These are phyloP conservation scores for Chirona hameri DNA, from an alignment of 2,888 invertebrate species.

Conservation along the genomic window DNA sequence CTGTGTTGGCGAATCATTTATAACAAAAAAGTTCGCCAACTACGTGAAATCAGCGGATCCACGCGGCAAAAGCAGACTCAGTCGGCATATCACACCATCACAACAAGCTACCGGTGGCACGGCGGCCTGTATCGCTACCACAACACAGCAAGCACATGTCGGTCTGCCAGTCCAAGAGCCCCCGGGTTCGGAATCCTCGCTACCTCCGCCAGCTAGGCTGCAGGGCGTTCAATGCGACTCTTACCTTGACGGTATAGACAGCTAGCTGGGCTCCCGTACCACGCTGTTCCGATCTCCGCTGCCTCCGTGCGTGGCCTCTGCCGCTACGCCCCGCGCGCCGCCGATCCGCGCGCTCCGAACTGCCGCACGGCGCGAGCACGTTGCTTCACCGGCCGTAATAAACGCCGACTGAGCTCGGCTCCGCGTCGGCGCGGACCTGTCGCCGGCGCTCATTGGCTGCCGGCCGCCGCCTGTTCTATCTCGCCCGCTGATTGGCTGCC, in stretches of 20 bases:
- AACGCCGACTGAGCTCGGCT: not conserved
- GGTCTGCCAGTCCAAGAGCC: no score
- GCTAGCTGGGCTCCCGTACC: not conserved
- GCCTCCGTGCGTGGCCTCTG: not conserved
- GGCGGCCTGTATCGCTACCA: no score
- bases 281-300: not conserved
- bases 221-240: not conserved
- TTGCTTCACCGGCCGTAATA: not conserved
- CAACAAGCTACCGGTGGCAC: no score
- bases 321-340: not conserved
- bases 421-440: conserved; percentile 22
- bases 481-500: not conserved
- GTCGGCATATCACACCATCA: no score
- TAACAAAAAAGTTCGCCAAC: no score
- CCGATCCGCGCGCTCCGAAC: not conserved
- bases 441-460: conserved; percentile 3
- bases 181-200: no score
- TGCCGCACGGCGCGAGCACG: not conserved
- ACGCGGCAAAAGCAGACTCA: not conserved
- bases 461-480: not conserved
- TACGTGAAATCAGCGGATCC: no score
- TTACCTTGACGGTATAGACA: not conserved
- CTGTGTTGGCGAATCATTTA: no score
- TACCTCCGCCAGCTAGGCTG: no score
- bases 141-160: no score